Base-by-base conservation (phyloP, 2,888 invertebrate species). In the Lasioglossum zephyrum region DNA sequence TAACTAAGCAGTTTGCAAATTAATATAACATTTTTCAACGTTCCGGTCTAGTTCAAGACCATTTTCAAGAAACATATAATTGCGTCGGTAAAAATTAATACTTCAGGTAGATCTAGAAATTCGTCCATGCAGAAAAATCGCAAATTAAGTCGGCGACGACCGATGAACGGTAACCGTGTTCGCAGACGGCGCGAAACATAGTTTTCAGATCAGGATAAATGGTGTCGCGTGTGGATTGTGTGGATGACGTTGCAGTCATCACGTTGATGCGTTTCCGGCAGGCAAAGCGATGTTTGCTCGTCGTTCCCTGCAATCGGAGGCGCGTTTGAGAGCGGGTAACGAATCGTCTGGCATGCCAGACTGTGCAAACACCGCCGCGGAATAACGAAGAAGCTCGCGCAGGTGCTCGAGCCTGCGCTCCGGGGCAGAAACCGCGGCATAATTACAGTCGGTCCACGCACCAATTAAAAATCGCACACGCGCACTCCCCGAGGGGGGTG, bases 401-500 rank as follows among this genome's bases (percentile, higher is more conserved):
- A 31, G 75, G 44, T 39, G 49, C 78, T 63, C 53, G 57, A 31
- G 47, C 18, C n/a, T 2, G 5, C 36, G 26, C 36, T 47, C 36
- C 18, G 73, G 8, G 47, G 36, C 22, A 36, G 57, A 36, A 44
- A 9, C 36, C 18, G 8, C 22, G 49, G 18, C 73, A 87, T 86
- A 82, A 82, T 86, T 77, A 87, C 86, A 80, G 53, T 53, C 22
- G 53, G 70, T 73, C 66, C 57, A 77, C 66, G 82, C 86, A 69
- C 53, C 75, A 87, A 87, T 87, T 87, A 87, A 87, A 79, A 63
- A n/a, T n/a, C 22, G 53, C 53, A 53, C 53, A 16, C 26, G 60
- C 26, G 2, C 60, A 6, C 11, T 2, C 39, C 22, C 11, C n/a
- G n/a, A 66, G 36, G 31, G 41, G 53, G 41, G 41, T 22, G 44